These are phyloP conservation scores for Drosophila differens DNA, from an alignment of 2,888 invertebrate species.

Conservation along the genomic window DNA sequence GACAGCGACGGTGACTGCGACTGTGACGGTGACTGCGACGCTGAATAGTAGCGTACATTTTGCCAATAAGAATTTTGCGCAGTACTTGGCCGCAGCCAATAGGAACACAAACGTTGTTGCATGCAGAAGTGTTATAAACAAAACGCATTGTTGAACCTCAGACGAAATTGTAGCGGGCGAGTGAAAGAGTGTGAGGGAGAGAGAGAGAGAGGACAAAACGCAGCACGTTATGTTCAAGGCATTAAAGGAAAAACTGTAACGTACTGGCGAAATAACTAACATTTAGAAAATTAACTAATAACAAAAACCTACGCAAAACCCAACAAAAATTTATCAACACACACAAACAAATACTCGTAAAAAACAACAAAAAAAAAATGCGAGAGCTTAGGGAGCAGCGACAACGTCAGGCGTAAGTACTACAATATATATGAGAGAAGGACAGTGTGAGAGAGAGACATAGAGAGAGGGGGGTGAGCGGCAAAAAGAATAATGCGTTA, in stretches of 20 bases:
- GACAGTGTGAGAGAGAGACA: not conserved
- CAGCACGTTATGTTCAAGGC: constrained; percentile 45
- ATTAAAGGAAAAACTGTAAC: constrained; percentile 59
- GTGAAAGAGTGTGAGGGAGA: not conserved
- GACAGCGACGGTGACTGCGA: constrained; percentile 13
- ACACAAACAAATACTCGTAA: constrained; percentile 27
- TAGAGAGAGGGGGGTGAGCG: not conserved
- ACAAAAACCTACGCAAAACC: constrained; percentile 14
- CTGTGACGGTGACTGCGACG: constrained; percentile 22
- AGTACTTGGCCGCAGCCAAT: constrained; percentile 53
- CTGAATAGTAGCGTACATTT: constrained; percentile 26
- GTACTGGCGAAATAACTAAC: constrained; percentile 33
- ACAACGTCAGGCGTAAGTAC: constrained; percentile 56
- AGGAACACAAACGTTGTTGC: constrained; percentile 47
- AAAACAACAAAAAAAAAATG: constrained; percentile 37
- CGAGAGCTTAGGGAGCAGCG: constrained; percentile 49
- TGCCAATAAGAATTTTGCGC: constrained; percentile 64
- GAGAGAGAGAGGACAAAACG: not conserved
- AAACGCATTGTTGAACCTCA: constrained; percentile 8
- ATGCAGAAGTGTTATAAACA: constrained; percentile 24
- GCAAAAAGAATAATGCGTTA: constrained; percentile 10
- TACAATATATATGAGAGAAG: constrained; percentile 2
- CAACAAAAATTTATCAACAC: constrained; percentile 28
- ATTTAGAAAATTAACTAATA: constrained; percentile 7
- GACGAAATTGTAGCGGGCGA: not conserved